Evolutionary conservation across 2,888 invertebrate genomes (phyloP).

Genomic region (Conops quadrifasciatus): DNA sequence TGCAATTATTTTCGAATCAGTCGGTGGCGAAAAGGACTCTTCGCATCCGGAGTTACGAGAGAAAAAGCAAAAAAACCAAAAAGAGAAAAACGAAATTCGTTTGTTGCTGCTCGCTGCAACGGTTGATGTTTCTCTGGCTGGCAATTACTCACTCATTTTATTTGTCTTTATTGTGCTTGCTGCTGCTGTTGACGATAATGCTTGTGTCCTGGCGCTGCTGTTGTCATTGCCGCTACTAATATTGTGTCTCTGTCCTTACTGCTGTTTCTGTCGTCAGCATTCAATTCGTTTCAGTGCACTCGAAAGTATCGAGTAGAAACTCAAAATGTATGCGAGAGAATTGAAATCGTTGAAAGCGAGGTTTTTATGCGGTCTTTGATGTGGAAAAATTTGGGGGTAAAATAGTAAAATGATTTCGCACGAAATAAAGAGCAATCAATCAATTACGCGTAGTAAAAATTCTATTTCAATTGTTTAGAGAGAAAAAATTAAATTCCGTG

Average conservation of each 20-base stretch:
- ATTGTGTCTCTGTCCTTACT: neutral
- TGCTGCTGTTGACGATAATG: neutral
- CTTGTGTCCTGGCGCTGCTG: neutral
- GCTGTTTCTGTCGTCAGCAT: slow-evolving; percentile 2
- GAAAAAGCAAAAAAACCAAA: neutral
- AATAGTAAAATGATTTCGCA: neutral
- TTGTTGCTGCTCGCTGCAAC: neutral
- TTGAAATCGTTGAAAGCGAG: neutral
- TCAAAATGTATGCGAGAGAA: neutral
- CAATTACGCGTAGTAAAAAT: neutral
- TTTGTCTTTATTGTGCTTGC: slow-evolving; percentile 9
- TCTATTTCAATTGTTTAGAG: too few species aligned
- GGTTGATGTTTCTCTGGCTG: neutral
- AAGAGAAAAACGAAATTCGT: neutral
- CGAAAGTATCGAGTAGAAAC: slow-evolving; percentile 1
- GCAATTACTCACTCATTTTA: slow-evolving; percentile 12
- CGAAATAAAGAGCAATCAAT: neutral
- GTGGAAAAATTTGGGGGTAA: neutral
- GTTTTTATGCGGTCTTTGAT: neutral
- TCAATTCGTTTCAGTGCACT: neutral
- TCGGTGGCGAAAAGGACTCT: neutral
- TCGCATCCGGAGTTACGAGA: neutral
- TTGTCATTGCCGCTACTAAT: neutral
- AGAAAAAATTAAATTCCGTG: too few species aligned
- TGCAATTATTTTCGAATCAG: slow-evolving; percentile 31